A percentile compares a stretch with the other conserved stretches of the same genome.
Conservation (phyloP, 2,888 invertebrate species). For the Electrophaes corylata region DNA sequence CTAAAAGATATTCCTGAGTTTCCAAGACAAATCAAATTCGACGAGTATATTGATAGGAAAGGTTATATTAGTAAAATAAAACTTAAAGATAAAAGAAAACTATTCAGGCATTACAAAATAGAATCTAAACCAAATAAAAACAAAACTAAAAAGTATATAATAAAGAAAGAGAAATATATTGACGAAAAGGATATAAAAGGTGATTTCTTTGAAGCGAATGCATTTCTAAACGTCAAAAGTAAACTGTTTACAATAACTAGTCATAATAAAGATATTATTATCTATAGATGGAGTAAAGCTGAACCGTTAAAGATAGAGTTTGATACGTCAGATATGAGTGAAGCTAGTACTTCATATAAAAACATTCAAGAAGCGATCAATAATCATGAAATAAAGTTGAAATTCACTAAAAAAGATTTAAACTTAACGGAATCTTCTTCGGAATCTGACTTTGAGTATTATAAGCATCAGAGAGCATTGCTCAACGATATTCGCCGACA, state of each 20-base stretch:
- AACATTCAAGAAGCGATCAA: constrained; percentile 43
- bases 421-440: constrained; percentile 64
- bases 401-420: constrained; percentile 64
- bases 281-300: constrained; percentile 61
- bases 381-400: constrained; percentile 44
- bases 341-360: constrained; percentile 45
- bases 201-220: constrained; percentile 54
- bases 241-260: constrained; percentile 51
- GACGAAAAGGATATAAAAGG: constrained; percentile 53
- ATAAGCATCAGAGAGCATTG: constrained; percentile 52
- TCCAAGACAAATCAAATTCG: constrained; percentile 69
- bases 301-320: constrained; percentile 1
- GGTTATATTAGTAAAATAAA: constrained; percentile 65
- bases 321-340: constrained; percentile 52
- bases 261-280: constrained; percentile 37
- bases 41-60: constrained; percentile 57
- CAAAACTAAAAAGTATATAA: constrained; percentile 46
- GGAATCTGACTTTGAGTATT: constrained; percentile 64
- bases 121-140: constrained; percentile 26
- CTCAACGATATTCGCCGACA: constrained; percentile 66
- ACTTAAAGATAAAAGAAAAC: constrained; percentile 38
- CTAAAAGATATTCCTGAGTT: constrained; percentile 71
- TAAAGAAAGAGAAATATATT: constrained; percentile 50
- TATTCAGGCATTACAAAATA: constrained; percentile 50
- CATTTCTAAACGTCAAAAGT: constrained; percentile 52